These are phyloP conservation scores for Zeugodacus cucurbitae DNA, from an alignment of 1,140 invertebrate genomes.

Conservation along the genomic window DNA sequence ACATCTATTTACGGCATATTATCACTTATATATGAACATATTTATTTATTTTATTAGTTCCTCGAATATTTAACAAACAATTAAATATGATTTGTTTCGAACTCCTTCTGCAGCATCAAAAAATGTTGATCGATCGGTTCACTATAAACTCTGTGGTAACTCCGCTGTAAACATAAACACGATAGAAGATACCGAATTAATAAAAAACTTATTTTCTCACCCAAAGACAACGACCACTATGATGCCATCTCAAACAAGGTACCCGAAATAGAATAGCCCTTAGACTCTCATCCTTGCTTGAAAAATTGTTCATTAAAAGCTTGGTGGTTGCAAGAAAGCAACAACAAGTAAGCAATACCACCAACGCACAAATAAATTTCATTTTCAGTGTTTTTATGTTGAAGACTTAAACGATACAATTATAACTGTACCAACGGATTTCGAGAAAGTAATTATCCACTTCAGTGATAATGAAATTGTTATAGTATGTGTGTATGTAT, in stretches of 20 bases:
- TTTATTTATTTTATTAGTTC: too few species aligned
- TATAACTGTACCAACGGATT: background rate
- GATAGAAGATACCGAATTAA: too few species aligned
- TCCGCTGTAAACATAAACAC: too few species aligned
- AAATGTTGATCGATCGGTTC: too few species aligned
- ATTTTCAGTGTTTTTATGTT: background rate
- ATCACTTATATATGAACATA: too few species aligned
- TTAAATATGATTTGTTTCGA: too few species aligned
- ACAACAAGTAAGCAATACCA: background rate
- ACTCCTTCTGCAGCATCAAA: too few species aligned
- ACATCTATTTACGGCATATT: too few species aligned
- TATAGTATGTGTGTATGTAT: too few species aligned
- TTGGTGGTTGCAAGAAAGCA: background rate
- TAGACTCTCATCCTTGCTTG: background rate
- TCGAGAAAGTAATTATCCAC: background rate
- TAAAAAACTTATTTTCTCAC: background rate
- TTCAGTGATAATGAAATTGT: too few species aligned
- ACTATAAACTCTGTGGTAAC: too few species aligned
- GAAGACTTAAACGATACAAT: background rate
- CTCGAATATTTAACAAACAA: too few species aligned
- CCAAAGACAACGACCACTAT: background rate
- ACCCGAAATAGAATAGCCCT: background rate
- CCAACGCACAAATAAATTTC: background rate
- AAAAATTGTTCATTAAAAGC: background rate
- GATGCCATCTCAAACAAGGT: background rate